Percentiles rank a stretch among this genome's conserved stretches.
phyloP scores from a whole-genome alignment of 2,113 vertebrate species.

The Nibea coibor region DNA sequence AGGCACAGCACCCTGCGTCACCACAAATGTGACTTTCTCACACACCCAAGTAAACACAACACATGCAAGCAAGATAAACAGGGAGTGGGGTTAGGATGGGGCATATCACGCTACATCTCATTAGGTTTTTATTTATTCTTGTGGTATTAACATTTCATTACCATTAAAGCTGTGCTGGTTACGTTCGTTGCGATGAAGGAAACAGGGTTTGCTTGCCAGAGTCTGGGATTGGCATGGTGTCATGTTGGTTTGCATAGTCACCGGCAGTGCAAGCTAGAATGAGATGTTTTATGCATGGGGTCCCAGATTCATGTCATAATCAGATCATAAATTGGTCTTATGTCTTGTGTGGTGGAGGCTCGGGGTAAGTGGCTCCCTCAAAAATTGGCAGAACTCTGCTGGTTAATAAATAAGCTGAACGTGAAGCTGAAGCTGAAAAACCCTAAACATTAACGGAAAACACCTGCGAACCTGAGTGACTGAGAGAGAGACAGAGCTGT shows the following conservation, averaged over 20 bases:
- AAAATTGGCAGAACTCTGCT: too few relatives aligned
- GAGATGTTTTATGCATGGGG: conserved; percentile 19
- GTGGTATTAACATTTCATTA: conserved; percentile 53
- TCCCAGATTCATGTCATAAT: neutral
- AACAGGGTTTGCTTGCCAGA: neutral
- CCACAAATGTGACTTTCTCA: conserved; percentile 16
- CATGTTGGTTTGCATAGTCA: conserved; percentile 20
- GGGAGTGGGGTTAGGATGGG: neutral
- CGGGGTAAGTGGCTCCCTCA: too few relatives aligned
- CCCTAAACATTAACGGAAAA: too few relatives aligned
- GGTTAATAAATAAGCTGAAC: too few relatives aligned
- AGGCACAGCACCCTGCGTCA: conserved; percentile 21
- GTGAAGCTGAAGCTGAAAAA: too few relatives aligned
- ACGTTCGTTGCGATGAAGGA: neutral
- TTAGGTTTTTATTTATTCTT: conserved; percentile 47
- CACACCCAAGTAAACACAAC: conserved; percentile 25
- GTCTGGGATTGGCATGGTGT: neutral
- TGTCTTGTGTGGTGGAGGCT: neutral
- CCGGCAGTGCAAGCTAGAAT: neutral
- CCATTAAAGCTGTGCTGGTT: conserved; percentile 21
- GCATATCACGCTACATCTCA: conserved; percentile 47
- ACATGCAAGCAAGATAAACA: neutral
- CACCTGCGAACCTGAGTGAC: too few relatives aligned
- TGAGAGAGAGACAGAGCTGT: too few relatives aligned
- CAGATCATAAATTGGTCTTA: neutral